Base-by-base conservation (phyloP, 2,797 vertebrate species). In the Enteromius fasciolatus region DNA sequence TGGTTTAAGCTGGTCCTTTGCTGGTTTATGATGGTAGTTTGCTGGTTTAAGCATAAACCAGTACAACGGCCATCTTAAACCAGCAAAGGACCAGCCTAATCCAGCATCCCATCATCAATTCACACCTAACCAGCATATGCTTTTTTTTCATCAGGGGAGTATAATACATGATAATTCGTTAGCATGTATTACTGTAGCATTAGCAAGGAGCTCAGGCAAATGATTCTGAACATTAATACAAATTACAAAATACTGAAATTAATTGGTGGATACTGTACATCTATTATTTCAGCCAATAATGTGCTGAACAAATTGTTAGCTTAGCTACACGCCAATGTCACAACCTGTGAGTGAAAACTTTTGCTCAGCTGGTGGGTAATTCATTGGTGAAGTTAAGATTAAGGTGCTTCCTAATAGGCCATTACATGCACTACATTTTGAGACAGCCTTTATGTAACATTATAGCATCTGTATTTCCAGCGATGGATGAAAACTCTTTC, bases 401-500 rank as follows among this genome's bases (percentile, higher is more conserved):
- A 25, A 36, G 15, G 36, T 28, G 23, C 39, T 31, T 41, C 1
- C 25, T 5, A 76, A 54, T 23, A 59, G 25, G 20, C 20, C 7
- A 41, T 39, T n/a, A 76, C 23, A 14, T 46, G 59, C 11, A 10
- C 8, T 20, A 36, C 6, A 18, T 39, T 20, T 41, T 54, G 23
- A 69, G 48, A 31, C 57, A 76, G 25, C 15, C 20, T 44, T 52
- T 67, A 66, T 50, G 15, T 50, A 66, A 4, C 28, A 39, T 41
- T 20, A n/a, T 17, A 57, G 39, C 7, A 57, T 72, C 39, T 46
- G 5, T 80, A 33, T 17, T 46, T 74, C 17, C 44, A 74, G 5
- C 15, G 25, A 72, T n/a, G 25, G 39, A 12, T 72, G 20, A 76
- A 73, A 64, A 73, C 54, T 57, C 48, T 36, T 52, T 73, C 46